Base-by-base conservation (phyloP, 1,140 invertebrate genomes). In the Formica exsecta region DNA sequence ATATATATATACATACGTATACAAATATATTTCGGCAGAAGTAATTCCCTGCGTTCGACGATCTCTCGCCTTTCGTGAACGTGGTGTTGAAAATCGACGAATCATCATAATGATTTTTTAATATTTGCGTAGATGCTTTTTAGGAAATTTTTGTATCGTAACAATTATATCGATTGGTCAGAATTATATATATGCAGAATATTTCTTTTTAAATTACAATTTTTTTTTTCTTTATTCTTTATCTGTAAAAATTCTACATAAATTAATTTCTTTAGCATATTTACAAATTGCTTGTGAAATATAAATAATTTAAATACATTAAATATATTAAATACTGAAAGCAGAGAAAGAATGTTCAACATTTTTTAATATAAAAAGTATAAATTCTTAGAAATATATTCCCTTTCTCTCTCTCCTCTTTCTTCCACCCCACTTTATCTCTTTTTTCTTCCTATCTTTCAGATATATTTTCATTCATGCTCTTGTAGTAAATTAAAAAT, bases 1-100 rank as follows among this genome's bases (percentile, higher is more conserved):
- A 51, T 19, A 48, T 13, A 13, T 11, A 48, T 48, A 48, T 41
- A 41, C 2, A 11, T 11, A 11, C 9, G 13, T 9, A 51, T 51
- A 19, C 3, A 19, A 8, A 4, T 16, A 19, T 68, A 57, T 70
- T 64, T 81, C 25, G 51, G 5, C 25, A 54, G 51, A 48, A 61
- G 41, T 81, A 71, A 81, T 81, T 71, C 13, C 13, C 36, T 38
- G 29, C 29, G 16, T 81, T 81, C 25, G 25, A 81, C 25, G 11
- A 44, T 73, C 38, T 22, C 38, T 7, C 19, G 29, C 22, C 48
- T 19, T 51, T 38, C n/a, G 29, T 5, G 22, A 76, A 76, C 29
- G 25, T 44, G 19, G 3, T 5, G 16, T 77, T n/a, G 75, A 51
- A 44, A 48, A 48, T 41, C 57, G 38, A 6, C 16, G 25, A 44